Evolutionary conservation across 92 coral and sea anemone species (phyloP).

Genomic region (Parazoanthus swiftii): DNA sequence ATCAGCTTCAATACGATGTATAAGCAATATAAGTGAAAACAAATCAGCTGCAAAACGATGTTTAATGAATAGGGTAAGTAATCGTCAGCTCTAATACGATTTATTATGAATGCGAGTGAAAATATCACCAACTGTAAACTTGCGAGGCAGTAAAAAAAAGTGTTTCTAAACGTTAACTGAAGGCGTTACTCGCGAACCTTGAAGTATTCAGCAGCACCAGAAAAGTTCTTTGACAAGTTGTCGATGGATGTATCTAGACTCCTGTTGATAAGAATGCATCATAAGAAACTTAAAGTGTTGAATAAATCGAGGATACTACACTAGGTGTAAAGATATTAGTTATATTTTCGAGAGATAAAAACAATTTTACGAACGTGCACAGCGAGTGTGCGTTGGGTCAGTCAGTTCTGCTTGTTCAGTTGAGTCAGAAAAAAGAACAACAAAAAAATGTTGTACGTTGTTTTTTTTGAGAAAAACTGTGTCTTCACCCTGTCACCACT

Average conservation of each 20-base stretch:
- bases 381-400: too few species aligned
- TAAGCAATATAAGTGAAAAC: too few species aligned
- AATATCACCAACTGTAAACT: neutral
- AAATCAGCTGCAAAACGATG: neutral
- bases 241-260: slow-evolving; percentile 88
- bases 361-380: too few species aligned
- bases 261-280: slow-evolving; percentile 34
- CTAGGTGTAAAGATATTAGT: too few species aligned
- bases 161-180: neutral
- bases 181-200: slow-evolving; percentile 59
- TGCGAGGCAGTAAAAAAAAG: neutral
- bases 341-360: neutral
- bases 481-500: too few species aligned
- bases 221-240: slow-evolving; percentile 92
- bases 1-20: neutral
- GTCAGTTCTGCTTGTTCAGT: too few species aligned
- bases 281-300: neutral
- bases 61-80: too few species aligned
- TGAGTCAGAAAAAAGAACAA: too few species aligned
- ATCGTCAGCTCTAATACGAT: neutral
- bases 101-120: too few species aligned
- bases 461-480: too few species aligned
- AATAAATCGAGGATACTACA: neutral
- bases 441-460: too few species aligned
- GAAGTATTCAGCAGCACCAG: slow-evolving; percentile 97